Percentiles rank a stretch among this genome's conserved stretches.
Evolutionary conservation across 2,797 vertebrate species (phyloP).

Genomic region (Acestrorhynchus altus): DNA sequence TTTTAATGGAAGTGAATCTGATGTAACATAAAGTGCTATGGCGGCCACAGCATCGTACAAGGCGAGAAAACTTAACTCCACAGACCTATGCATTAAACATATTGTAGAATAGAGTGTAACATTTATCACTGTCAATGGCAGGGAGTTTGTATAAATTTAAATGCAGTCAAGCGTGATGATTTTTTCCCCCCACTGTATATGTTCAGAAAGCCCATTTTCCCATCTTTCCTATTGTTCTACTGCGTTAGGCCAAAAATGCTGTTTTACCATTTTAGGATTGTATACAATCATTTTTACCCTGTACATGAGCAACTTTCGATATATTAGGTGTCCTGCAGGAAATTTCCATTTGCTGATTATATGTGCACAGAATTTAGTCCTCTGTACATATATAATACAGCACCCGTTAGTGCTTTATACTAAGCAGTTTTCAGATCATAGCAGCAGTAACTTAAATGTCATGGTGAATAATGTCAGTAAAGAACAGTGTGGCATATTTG

Average conservation of each 20-base stretch:
- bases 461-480: conserved; percentile 1
- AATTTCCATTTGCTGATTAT: conserved; percentile 23
- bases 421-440: not conserved
- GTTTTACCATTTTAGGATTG: conserved; percentile 52
- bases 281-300: conserved; percentile 50
- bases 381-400: not conserved
- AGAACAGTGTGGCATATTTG: not conserved
- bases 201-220: conserved; percentile 81
- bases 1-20: conserved; percentile 87
- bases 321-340: conserved; percentile 49
- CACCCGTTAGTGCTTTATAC: not conserved
- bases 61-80: conserved; percentile 87
- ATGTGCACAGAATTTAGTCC: conserved; percentile 1
- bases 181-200: conserved; percentile 69
- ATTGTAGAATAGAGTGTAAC: conserved; percentile 99
- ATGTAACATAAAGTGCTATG: conserved; percentile 84
- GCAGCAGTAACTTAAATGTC: conserved; percentile 1
- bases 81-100: conserved; percentile 99
- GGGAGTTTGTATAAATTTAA: conserved; percentile 99
- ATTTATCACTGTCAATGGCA: conserved; percentile 99
- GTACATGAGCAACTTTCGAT: conserved; percentile 51
- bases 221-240: conserved; percentile 73
- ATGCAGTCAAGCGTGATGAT: conserved; percentile 98
- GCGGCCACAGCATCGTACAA: conserved; percentile 80
- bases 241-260: conserved; percentile 58